Evolutionary conservation across 2,888 invertebrate genomes (phyloP).

Genomic region (Tipula helvola): DNA sequence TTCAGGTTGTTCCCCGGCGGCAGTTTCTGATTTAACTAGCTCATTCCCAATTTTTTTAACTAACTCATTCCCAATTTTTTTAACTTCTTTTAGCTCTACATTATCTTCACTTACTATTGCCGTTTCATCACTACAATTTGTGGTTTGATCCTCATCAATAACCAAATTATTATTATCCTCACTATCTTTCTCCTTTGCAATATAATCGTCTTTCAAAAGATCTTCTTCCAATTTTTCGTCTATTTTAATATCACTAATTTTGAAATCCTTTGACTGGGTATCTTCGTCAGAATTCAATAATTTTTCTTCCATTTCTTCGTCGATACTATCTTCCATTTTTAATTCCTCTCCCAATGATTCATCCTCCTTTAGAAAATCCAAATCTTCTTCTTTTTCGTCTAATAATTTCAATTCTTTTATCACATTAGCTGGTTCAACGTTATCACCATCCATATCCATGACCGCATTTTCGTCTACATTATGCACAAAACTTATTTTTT

Average conservation of each 20-base stretch:
- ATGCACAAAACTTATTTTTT: constrained; percentile 12
- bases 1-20: neutral
- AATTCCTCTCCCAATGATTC: constrained; percentile 9
- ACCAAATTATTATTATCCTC: constrained; percentile 8
- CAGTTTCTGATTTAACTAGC: neutral
- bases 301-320: neutral
- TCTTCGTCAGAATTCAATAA: neutral
- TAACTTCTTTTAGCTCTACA: neutral
- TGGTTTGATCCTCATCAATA: neutral
- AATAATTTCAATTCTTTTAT: neutral
- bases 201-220: constrained; percentile 8
- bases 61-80: neutral
- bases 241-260: constrained; percentile 4
- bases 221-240: neutral
- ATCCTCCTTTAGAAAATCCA: neutral
- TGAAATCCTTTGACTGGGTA: neutral
- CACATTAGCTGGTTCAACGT: neutral
- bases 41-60: neutral
- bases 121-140: neutral
- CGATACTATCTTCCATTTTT: constrained; percentile 11
- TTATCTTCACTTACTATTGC: neutral
- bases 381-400: neutral
- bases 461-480: neutral
- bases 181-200: constrained; percentile 16
- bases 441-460: constrained; percentile 11